Percentiles rank a stretch among this genome's conserved stretches.
phyloP scores from a whole-genome alignment of 2,113 vertebrate genomes.

The Haemorhous mexicanus region DNA sequence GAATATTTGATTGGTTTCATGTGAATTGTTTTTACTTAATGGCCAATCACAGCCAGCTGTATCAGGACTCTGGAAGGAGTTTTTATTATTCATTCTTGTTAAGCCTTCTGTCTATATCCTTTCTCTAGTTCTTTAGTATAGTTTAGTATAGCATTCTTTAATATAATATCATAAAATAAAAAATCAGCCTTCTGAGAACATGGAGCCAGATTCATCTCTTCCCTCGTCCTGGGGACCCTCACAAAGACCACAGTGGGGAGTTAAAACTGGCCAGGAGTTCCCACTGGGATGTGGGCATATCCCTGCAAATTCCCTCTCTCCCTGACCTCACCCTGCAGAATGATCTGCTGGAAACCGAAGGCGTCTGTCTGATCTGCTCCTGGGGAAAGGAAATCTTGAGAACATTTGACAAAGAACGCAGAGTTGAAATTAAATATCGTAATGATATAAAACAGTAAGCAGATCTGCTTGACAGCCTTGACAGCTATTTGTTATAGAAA shows the following conservation, averaged over 20 bases:
- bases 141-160: too few relatives aligned
- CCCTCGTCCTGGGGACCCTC: too few relatives aligned
- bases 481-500: conserved; percentile 77
- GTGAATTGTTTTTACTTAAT: too few relatives aligned
- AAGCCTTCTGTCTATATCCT: too few relatives aligned
- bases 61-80: too few relatives aligned
- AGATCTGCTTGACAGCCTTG: conserved; percentile 73
- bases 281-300: not conserved
- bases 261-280: not conserved
- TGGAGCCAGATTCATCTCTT: too few relatives aligned
- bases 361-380: conserved; percentile 24
- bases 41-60: too few relatives aligned
- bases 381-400: conserved; percentile 48
- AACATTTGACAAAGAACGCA: conserved; percentile 42
- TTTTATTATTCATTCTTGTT: too few relatives aligned
- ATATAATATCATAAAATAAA: too few relatives aligned
- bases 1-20: too few relatives aligned
- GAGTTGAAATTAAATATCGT: conserved; percentile 74
- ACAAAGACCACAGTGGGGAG: not conserved
- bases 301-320: not conserved
- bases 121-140: too few relatives aligned
- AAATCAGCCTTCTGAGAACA: too few relatives aligned
- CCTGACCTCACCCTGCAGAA: conserved; percentile 6
- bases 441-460: conserved; percentile 77
- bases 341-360: not conserved